A percentile compares a stretch with the other conserved stretches of the same genome.
Evolutionary conservation across 1,140 invertebrate species (phyloP).

Genomic region (Zeugodacus cucurbitae): DNA sequence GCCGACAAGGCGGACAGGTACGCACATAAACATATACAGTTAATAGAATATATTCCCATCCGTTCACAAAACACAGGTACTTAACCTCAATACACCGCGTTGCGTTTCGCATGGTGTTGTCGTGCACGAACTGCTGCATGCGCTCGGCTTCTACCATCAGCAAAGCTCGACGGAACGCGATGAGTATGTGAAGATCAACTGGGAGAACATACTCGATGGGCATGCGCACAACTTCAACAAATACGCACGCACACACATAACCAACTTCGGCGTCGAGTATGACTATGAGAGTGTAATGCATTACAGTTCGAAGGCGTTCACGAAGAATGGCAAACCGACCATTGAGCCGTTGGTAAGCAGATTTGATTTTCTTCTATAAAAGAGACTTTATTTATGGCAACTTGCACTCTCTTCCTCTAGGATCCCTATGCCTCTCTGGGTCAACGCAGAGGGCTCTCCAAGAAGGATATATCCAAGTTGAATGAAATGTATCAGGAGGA

Average conservation of each 20-base stretch:
- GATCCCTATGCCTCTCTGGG: conserved; percentile 68
- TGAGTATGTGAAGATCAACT: conserved; percentile 74
- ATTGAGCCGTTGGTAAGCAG: conserved; percentile 69
- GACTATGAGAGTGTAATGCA: conserved; percentile 81
- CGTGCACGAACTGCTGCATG: conserved; percentile 78
- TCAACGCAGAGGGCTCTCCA: conserved; percentile 74
- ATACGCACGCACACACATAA: conserved; percentile 72
- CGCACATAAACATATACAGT: not conserved
- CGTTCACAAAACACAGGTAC: conserved; percentile 47
- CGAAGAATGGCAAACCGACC: conserved; percentile 72
- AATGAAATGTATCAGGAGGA: conserved; percentile 74
- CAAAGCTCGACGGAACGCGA: conserved; percentile 78
- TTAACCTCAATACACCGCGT: conserved; percentile 70
- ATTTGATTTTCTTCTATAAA: not conserved
- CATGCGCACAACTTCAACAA: conserved; percentile 78
- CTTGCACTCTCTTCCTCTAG: too few relatives aligned
- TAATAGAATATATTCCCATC: not conserved
- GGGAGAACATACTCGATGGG: conserved; percentile 74
- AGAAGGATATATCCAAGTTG: conserved; percentile 74
- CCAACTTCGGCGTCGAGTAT: conserved; percentile 73
- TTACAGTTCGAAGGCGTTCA: conserved; percentile 74
- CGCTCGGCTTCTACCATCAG: conserved; percentile 80
- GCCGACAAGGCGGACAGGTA: conserved; percentile 70
- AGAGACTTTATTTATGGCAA: too few relatives aligned
- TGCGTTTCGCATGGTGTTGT: conserved; percentile 70